Conservation (phyloP, 2,113 vertebrate species). For the Albula goreensis region DNA sequence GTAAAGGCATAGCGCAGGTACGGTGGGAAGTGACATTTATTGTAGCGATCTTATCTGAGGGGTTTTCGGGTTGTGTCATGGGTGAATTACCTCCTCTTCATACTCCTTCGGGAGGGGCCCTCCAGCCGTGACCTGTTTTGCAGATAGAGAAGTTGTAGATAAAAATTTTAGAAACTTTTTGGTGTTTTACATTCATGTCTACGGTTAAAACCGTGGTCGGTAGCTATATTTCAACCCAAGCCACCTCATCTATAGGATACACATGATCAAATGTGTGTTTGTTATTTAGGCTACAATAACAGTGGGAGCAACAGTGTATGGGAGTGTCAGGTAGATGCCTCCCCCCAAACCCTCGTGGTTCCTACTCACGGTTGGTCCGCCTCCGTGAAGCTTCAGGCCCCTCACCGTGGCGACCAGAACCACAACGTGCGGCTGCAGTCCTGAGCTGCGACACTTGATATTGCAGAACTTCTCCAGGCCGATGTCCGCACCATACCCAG, state of each 20-base stretch:
- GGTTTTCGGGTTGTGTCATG: no score
- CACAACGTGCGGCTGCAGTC: conserved; percentile 88
- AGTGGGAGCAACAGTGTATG: no score
- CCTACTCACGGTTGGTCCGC: conserved; percentile 84
- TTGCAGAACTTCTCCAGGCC: conserved; percentile 99
- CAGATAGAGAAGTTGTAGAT: conserved; percentile 14
- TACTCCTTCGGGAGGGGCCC: conserved; percentile 90
- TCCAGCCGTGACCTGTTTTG: conserved; percentile 85
- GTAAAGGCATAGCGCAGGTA: neutral
- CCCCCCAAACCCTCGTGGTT: no score
- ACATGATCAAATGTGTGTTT: no score
- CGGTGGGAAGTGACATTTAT: neutral
- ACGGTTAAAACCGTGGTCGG: no score
- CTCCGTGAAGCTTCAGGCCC: conserved; percentile 97
- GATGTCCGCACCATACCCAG: conserved; percentile 95
- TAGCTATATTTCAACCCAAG: no score
- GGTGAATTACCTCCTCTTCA: conserved; percentile 82
- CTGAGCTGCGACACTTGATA: conserved; percentile 94
- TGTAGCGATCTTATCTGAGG: neutral
- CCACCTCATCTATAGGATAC: no score
- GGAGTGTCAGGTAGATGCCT: no score
- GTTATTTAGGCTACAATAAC: no score
- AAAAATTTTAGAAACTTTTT: no score
- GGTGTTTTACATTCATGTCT: no score
- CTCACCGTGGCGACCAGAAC: conserved; percentile 92